Evolutionary conservation across 2,113 vertebrate genomes (phyloP).

Genomic region (Prinia subflava): DNA sequence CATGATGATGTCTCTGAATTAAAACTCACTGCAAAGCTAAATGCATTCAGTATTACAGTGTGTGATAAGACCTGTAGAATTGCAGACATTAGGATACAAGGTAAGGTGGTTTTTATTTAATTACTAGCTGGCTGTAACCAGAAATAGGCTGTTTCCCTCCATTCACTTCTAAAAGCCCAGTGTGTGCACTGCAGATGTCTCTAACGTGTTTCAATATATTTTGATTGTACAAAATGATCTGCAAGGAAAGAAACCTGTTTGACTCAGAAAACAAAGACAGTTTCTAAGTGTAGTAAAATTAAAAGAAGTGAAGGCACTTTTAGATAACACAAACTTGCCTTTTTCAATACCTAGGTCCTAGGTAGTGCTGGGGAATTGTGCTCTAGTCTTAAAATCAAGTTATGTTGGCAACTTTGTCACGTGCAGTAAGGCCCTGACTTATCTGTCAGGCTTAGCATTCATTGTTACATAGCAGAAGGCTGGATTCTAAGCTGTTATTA

Average conservation of each 20-base stretch:
- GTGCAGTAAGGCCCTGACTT: background rate
- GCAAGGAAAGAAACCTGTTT: background rate
- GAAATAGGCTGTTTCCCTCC: background rate
- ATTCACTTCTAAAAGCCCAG: background rate
- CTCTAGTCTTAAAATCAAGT: background rate
- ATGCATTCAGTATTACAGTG: conserved; percentile 83
- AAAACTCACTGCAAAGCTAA: conserved; percentile 82
- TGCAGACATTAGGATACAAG: conserved; percentile 90
- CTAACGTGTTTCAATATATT: background rate
- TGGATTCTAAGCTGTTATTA: background rate
- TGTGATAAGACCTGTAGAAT: conserved; percentile 84
- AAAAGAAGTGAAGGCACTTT: background rate
- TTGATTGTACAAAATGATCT: background rate
- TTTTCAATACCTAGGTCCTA: background rate
- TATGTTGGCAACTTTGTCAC: background rate
- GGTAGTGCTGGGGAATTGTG: background rate
- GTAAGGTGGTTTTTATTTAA: conserved; percentile 52
- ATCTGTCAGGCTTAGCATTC: background rate
- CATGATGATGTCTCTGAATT: conserved; percentile 77
- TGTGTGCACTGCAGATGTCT: background rate
- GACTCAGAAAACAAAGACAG: background rate
- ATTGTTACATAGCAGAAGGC: background rate
- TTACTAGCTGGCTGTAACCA: background rate
- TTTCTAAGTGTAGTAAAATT: background rate
- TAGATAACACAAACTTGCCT: background rate